Evolutionary conservation across 2,797 vertebrate species (phyloP).

Genomic region (Acipenser ruthenus): DNA sequence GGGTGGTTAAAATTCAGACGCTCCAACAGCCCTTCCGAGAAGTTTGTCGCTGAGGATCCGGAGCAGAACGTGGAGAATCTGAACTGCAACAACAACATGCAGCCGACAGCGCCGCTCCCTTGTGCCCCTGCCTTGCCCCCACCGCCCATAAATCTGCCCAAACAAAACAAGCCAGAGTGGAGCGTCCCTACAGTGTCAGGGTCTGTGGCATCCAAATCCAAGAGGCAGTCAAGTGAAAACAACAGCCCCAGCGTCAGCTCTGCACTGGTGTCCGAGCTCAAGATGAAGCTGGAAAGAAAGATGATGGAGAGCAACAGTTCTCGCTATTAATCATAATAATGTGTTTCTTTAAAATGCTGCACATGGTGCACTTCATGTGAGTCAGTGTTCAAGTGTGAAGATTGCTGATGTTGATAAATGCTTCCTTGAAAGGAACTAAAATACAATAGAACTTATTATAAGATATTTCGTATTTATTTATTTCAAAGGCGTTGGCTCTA

Average conservation of each 20-base stretch:
- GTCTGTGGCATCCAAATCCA: constrained; percentile 54
- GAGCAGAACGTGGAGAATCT: constrained; percentile 35
- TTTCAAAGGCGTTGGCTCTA: neutral
- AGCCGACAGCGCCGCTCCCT: constrained; percentile 38
- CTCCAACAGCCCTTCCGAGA: constrained; percentile 45
- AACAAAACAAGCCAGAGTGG: constrained; percentile 36
- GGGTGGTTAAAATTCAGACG: constrained; percentile 63
- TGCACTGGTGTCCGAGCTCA: constrained; percentile 88
- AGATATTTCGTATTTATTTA: no score
- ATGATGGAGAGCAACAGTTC: constrained; percentile 53
- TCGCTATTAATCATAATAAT: no score
- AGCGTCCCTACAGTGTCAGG: constrained; percentile 78
- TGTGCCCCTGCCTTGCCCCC: constrained; percentile 59
- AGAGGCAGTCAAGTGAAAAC: constrained; percentile 41
- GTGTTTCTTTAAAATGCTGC: no score
- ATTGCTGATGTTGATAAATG: no score
- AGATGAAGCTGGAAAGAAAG: constrained; percentile 85
- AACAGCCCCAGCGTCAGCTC: constrained; percentile 60
- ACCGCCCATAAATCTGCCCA: constrained; percentile 34
- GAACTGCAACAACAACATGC: constrained; percentile 48
- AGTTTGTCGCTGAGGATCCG: constrained; percentile 52
- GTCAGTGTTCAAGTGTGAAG: no score
- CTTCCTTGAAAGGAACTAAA: no score
- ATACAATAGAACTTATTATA: no score
- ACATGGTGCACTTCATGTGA: no score